These are phyloP conservation scores for Isurus oxyrinchus DNA, from an alignment of 2,113 vertebrate genomes.

Conservation along the genomic window DNA sequence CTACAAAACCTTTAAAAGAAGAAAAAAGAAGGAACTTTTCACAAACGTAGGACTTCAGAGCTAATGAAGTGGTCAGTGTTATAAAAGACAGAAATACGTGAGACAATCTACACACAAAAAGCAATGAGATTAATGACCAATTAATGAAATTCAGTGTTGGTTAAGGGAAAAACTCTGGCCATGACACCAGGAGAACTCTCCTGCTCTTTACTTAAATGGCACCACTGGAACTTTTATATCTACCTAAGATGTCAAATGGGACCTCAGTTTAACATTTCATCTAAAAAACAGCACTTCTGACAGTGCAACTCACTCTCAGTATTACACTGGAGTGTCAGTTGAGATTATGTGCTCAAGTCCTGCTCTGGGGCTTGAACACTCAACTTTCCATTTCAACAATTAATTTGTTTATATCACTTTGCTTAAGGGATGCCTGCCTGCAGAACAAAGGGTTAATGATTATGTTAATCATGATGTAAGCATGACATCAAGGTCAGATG, in stretches of 20 bases:
- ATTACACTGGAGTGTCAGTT: not conserved
- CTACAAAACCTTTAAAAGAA: not conserved
- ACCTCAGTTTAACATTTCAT: not conserved
- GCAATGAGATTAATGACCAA: not conserved
- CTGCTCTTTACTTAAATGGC: not conserved
- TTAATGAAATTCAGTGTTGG: not conserved
- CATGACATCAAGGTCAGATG: too few species aligned
- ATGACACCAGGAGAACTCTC: not conserved
- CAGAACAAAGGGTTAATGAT: not conserved
- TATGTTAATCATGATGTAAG: too few species aligned
- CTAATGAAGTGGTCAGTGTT: not conserved
- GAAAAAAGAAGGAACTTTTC: not conserved
- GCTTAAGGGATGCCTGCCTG: not conserved
- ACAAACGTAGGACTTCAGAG: not conserved
- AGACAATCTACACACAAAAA: not conserved
- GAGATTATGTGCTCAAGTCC: not conserved
- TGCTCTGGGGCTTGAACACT: not conserved
- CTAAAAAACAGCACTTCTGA: not conserved
- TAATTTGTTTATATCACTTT: not conserved
- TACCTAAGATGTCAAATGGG: not conserved
- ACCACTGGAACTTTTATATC: not conserved
- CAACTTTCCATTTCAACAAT: not conserved
- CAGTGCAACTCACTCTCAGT: not conserved
- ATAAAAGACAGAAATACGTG: accelerated
- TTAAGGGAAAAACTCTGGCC: not conserved